These are phyloP conservation scores for Nansenia antarctica DNA, from an alignment of 2,113 vertebrate species.

Conservation along the genomic window DNA sequence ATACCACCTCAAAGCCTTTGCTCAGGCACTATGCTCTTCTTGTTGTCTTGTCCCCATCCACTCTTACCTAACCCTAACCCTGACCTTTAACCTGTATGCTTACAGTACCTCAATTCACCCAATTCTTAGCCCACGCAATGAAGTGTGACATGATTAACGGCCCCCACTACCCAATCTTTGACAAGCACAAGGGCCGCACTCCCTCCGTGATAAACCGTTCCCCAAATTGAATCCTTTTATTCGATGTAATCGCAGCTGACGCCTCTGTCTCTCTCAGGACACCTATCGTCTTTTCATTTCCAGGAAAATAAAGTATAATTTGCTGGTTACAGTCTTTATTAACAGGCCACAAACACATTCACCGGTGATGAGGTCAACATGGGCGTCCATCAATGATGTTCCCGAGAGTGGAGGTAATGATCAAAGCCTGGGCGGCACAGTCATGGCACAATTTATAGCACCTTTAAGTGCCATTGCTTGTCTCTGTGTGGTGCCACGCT, in stretches of 20 bases:
- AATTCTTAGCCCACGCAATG: not conserved
- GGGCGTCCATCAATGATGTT: too few relatives aligned
- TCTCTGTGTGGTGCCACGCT: slow-evolving; percentile 56
- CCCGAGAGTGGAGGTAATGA: too few relatives aligned
- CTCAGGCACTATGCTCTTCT: too few relatives aligned
- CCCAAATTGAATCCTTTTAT: slow-evolving; percentile 68
- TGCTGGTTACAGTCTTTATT: slow-evolving; percentile 45
- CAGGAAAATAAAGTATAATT: slow-evolving; percentile 58
- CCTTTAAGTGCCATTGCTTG: slow-evolving; percentile 55
- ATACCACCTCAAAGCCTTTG: too few relatives aligned
- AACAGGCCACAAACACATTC: slow-evolving; percentile 41
- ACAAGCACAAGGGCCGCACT: slow-evolving; percentile 68
- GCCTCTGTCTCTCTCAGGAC: slow-evolving; percentile 42
- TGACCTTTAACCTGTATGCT: not conserved
- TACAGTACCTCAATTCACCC: too few relatives aligned
- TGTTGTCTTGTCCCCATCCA: too few relatives aligned
- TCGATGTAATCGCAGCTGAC: slow-evolving; percentile 62
- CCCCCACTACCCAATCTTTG: slow-evolving; percentile 63
- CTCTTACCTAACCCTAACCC: not conserved
- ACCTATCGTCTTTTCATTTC: slow-evolving; percentile 63
- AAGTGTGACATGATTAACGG: slow-evolving; percentile 61
- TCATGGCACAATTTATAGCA: slow-evolving; percentile 58
- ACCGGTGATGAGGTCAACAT: too few relatives aligned
- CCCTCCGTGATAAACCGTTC: slow-evolving; percentile 64
- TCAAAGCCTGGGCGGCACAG: slow-evolving; percentile 63